Percentiles rank a stretch among this genome's conserved stretches.
Conservation (phyloP, 2,113 vertebrate genomes). For the Oostethus manadensis region DNA sequence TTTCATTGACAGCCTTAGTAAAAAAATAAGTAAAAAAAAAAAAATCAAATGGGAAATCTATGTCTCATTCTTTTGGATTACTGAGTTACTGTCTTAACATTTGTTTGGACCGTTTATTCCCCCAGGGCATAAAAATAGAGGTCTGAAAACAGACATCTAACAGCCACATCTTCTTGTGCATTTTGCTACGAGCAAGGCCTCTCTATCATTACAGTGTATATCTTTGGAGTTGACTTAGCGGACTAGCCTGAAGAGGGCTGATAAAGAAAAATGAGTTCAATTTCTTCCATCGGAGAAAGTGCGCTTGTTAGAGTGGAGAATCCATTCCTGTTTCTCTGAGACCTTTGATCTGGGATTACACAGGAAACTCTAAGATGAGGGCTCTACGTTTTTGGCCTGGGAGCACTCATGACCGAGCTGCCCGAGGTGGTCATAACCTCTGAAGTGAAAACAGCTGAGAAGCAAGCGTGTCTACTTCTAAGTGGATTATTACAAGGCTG, state of each 20-base stretch:
- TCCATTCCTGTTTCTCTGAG: slow-evolving; percentile 58
- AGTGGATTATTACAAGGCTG: slow-evolving; percentile 60
- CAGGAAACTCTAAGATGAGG: slow-evolving; percentile 54
- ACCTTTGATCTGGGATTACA: slow-evolving; percentile 75
- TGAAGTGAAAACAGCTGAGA: slow-evolving; percentile 55
- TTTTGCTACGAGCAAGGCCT: slow-evolving; percentile 35
- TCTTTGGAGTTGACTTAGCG: slow-evolving; percentile 41
- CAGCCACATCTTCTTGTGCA: slow-evolving; percentile 27
- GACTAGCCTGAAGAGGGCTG: slow-evolving; percentile 62
- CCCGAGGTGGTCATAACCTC: slow-evolving; percentile 55
- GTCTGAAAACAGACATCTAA: slow-evolving; percentile 59
- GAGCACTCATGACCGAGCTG: slow-evolving; percentile 48
- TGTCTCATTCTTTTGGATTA: no score
- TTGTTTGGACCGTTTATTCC: slow-evolving; percentile 12
- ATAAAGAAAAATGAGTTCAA: slow-evolving; percentile 69
- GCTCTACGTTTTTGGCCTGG: slow-evolving; percentile 49
- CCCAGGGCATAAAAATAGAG: slow-evolving; percentile 25
- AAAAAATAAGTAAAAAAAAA: no score
- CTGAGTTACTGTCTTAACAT: slow-evolving; percentile 19
- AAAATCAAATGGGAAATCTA: no score
- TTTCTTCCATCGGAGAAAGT: slow-evolving; percentile 61
- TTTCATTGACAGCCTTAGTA: no score
- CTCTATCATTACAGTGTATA: slow-evolving; percentile 43
- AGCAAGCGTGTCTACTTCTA: slow-evolving; percentile 39
- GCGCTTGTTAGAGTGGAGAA: slow-evolving; percentile 66